Conservation (phyloP, 2,113 vertebrate species). For the Thunnus maccoyii region DNA sequence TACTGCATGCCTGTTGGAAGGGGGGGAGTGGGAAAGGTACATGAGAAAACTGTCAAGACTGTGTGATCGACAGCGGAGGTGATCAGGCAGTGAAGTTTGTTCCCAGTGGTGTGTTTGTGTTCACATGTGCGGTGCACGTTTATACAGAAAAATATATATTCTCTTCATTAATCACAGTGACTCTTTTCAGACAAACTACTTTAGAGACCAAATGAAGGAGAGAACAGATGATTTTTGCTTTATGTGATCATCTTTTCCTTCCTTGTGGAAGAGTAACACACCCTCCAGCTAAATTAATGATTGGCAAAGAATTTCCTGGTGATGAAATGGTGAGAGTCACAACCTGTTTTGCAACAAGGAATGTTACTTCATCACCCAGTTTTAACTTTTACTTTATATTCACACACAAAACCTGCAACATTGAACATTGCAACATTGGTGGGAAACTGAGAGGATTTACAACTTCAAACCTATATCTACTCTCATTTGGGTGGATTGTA, state of each 20-base stretch:
- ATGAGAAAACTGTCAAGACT: constrained; percentile 64
- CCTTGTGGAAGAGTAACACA: neutral
- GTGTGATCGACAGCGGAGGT: neutral
- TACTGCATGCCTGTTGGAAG: constrained; percentile 95
- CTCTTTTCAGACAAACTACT: neutral
- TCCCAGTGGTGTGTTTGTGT: neutral
- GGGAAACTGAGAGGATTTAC: too few relatives aligned
- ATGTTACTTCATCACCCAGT: neutral
- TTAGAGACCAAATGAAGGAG: neutral
- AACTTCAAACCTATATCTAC: neutral
- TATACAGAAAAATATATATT: neutral
- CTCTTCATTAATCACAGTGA: neutral
- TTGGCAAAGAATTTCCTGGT: neutral
- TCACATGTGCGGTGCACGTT: neutral
- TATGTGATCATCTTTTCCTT: neutral
- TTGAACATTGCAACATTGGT: too few relatives aligned
- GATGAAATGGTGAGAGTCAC: neutral
- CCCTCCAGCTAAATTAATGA: neutral
- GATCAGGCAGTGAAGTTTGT: neutral
- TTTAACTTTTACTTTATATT: neutral
- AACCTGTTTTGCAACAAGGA: neutral
- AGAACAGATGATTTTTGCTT: neutral
- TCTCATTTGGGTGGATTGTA: neutral
- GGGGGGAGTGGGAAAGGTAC: constrained; percentile 80
- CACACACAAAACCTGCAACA: neutral